Conservation (phyloP, 2,113 vertebrate genomes). For the Varanus komodoensis region DNA sequence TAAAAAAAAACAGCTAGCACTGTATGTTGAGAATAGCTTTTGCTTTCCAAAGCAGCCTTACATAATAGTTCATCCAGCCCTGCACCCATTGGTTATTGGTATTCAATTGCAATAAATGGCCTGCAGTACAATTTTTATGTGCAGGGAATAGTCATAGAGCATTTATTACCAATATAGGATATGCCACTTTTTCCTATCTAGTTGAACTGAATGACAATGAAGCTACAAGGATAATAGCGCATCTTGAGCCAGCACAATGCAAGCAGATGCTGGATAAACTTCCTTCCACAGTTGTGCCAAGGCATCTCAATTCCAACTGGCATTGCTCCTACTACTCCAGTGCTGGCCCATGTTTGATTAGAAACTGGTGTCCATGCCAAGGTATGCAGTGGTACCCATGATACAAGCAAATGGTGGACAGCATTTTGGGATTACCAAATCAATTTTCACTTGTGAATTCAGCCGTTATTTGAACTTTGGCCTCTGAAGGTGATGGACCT, state of each 20-base stretch:
- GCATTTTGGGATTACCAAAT: slow-evolving; percentile 35
- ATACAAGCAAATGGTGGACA: background rate
- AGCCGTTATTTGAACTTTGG: background rate
- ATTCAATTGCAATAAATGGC: fast-evolving
- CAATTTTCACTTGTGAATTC: slow-evolving; percentile 37
- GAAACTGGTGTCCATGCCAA: background rate
- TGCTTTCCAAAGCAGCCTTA: background rate
- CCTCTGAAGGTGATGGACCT: slow-evolving; percentile 24
- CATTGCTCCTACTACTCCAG: background rate
- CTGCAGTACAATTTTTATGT: background rate
- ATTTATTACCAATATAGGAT: background rate
- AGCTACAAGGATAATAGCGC: background rate
- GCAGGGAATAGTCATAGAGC: background rate
- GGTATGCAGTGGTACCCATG: background rate
- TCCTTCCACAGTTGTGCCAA: slow-evolving; percentile 3
- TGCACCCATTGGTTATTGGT: background rate
- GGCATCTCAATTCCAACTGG: slow-evolving; percentile 1
- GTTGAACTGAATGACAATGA: background rate
- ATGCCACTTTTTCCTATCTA: background rate
- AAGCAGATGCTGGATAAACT: slow-evolving; percentile 1
- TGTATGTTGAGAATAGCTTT: background rate
- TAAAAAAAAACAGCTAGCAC: background rate
- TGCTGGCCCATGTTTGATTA: slow-evolving; percentile 12
- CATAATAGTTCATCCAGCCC: background rate
- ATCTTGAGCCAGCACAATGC: background rate